A percentile compares a stretch with the other conserved stretches of the same genome.
These are phyloP conservation scores for Poecilobothrus nobilitatus DNA, from an alignment of 2,888 invertebrate genomes.

Conservation along the genomic window DNA sequence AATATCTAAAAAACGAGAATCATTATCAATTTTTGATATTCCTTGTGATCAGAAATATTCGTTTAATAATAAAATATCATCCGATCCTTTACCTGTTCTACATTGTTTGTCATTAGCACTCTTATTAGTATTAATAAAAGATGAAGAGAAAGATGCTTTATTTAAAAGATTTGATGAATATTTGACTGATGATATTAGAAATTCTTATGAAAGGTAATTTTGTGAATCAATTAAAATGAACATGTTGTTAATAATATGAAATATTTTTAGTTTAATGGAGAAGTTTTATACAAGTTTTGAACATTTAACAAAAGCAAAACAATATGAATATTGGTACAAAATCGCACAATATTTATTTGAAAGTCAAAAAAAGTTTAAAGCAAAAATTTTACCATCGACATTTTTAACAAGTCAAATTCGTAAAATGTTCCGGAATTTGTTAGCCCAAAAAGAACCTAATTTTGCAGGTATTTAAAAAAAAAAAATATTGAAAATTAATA, in stretches of 20 bases:
- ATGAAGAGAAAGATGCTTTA: slow-evolving; percentile 27
- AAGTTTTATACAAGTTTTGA: slow-evolving; percentile 37
- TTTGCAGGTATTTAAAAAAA: slow-evolving; percentile 32
- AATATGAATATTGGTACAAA: slow-evolving; percentile 37
- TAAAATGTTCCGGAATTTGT: slow-evolving; percentile 35
- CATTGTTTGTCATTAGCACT: slow-evolving; percentile 36
- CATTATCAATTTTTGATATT: slow-evolving; percentile 41
- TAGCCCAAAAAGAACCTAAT: slow-evolving; percentile 37
- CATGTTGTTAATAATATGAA: neutral
- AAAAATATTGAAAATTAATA: neutral
- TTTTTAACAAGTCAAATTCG: slow-evolving; percentile 34
- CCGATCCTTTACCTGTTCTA: slow-evolving; percentile 30
- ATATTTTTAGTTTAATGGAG: slow-evolving; percentile 23
- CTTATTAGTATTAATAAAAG: slow-evolving; percentile 30
- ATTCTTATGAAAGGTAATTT: slow-evolving; percentile 27
- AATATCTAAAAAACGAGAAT: slow-evolving; percentile 30
- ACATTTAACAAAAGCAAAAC: slow-evolving; percentile 36
- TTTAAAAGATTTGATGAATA: slow-evolving; percentile 27
- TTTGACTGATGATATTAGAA: slow-evolving; percentile 23
- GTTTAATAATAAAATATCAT: neutral
- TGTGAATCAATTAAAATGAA: neutral
- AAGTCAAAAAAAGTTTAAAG: slow-evolving; percentile 30
- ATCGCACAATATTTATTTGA: slow-evolving; percentile 36
- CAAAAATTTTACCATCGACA: slow-evolving; percentile 31
- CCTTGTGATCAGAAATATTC: neutral